Base-by-base conservation (phyloP, 2,888 invertebrate species). In the Drosophila nr. fundita region DNA sequence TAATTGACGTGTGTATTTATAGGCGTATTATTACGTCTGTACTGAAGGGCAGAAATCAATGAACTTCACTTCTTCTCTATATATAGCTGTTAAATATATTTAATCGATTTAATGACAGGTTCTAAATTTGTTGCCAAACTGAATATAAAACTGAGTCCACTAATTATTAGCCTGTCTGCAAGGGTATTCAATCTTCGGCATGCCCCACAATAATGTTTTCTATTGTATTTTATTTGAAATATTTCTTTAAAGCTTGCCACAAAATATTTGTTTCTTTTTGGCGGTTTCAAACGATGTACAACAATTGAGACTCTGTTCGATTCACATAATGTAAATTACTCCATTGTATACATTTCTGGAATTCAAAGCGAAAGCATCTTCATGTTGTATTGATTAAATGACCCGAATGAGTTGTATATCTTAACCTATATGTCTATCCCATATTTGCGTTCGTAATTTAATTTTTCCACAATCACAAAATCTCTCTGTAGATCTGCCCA, bases 371-470 rank as follows among this genome's bases (percentile, higher is more conserved):
- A 27, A 34, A n/a, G 6, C 36, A 18, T 45, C 6, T 13, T 13
- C 8, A 24, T 18, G 24, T 1, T 10, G 24, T 24, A 11, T 1
- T 18, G 24, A 4, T 53, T 36, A 53, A 24, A 40, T 15, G 27
- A 24, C 4, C 29, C 27, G 0, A 7, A n/a, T 24, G 38, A 6
- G 4, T 30, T 15, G 3, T 15, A 30, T 49, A 42, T 68, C 27
- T 45, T 24, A 15, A 24, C 8, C 15, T 24, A 24, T 29, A 13
- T 36, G 21, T 40, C 32, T 24, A 49, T 54, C 18, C 5, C 24
- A 10, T 48, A 54, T 58, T 62, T 62, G 57, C 38, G 36, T 29
- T 64, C 61, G 60, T 55, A 53, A 70, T 60, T 73, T 30, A 34
- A 42, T 48, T 49, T 50, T 34, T 15, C 15, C 15, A 50, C 34